phyloP scores from a whole-genome alignment of 2,888 invertebrate species.

The Caenorhabditis uteleia region DNA sequence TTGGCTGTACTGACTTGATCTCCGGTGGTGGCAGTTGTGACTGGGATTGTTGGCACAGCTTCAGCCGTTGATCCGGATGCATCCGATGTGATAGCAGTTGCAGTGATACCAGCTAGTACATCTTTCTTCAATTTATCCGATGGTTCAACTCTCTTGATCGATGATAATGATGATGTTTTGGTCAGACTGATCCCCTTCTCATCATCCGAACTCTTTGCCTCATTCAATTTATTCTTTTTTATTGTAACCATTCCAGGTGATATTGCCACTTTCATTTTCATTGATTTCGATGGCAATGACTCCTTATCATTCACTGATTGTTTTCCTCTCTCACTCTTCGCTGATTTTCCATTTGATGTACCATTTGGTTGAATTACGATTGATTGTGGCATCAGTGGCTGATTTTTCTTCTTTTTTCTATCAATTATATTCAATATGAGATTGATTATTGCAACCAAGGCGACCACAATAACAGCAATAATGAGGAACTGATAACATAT shows the following conservation, averaged over 20 bases:
- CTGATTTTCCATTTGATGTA: background rate
- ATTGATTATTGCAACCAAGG: too few species aligned
- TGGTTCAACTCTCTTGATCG: background rate
- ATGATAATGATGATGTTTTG: background rate
- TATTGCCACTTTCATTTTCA: slow-evolving; percentile 30
- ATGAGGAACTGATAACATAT: too few species aligned
- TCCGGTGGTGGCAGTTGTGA: background rate
- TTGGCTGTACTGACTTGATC: background rate
- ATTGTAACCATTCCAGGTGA: slow-evolving; percentile 3
- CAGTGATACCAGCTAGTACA: background rate
- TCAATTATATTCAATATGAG: too few species aligned
- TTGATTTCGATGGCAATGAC: slow-evolving; percentile 28
- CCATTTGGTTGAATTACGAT: slow-evolving; percentile 30
- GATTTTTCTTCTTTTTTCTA: too few species aligned
- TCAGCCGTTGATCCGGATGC: background rate
- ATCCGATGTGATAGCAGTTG: background rate
- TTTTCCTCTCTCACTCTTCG: background rate
- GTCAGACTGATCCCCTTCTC: background rate
- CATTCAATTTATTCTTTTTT: too few species aligned
- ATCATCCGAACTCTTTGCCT: background rate
- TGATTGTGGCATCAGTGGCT: slow-evolving; percentile 30
- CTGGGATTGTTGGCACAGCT: background rate
- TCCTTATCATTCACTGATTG: slow-evolving; percentile 12
- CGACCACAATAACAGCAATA: too few species aligned
- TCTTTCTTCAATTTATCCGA: background rate